A percentile compares a stretch with the other conserved stretches of the same genome.
Evolutionary conservation across 2,797 vertebrate genomes (phyloP).

Genomic region (Tenualosa thibaudeaui): DNA sequence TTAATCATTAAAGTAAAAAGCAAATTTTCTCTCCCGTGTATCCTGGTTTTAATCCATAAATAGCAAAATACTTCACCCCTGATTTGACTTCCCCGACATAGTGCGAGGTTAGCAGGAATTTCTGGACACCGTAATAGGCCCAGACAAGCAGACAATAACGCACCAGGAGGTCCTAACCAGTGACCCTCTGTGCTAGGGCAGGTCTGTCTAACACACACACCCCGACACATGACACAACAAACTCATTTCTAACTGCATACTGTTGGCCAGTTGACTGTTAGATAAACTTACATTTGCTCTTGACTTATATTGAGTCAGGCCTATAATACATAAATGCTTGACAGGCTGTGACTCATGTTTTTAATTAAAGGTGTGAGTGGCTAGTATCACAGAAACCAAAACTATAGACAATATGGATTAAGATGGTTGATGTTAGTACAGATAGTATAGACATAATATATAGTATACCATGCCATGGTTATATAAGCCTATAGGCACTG

Average conservation of each 20-base stretch:
- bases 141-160: conserved; percentile 34
- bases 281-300: background rate
- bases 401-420: background rate
- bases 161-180: conserved; percentile 26
- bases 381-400: background rate
- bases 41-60: background rate
- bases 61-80: background rate
- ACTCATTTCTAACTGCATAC: background rate
- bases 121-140: conserved; percentile 23
- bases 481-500: background rate
- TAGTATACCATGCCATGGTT: too few species aligned
- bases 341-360: background rate
- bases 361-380: background rate
- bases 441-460: too few species aligned
- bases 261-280: background rate
- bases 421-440: too few species aligned
- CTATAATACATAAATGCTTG: too few species aligned
- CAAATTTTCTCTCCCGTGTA: conserved; percentile 5
- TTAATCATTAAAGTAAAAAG: conserved; percentile 19
- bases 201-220: background rate
- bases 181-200: conserved; percentile 19
- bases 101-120: conserved; percentile 1
- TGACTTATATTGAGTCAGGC: background rate
- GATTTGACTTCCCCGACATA: conserved; percentile 2
- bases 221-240: background rate